A percentile compares a stretch with the other conserved stretches of the same genome.
Conservation (phyloP, 2,888 invertebrate genomes). For the Sarcophaga rosellei region DNA sequence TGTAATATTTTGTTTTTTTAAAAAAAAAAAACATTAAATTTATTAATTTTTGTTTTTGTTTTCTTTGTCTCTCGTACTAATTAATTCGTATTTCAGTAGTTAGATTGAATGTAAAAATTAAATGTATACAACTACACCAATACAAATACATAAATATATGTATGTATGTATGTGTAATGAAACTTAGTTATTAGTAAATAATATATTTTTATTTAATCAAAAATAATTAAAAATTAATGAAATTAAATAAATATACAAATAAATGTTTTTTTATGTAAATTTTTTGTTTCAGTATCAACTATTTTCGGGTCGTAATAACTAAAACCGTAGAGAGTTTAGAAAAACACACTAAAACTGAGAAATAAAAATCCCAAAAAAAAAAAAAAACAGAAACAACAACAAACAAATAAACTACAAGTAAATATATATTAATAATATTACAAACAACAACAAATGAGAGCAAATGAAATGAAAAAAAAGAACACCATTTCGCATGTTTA, state of each 20-base stretch:
- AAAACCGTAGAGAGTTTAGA: conserved; percentile 55
- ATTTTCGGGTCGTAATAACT: conserved; percentile 86
- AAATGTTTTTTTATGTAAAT: conserved; percentile 21
- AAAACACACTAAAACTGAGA: conserved; percentile 44
- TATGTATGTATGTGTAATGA: neutral
- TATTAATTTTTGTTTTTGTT: neutral
- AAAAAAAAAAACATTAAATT: neutral
- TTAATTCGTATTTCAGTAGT: conserved; percentile 63
- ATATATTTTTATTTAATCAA: too few relatives aligned
- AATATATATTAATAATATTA: neutral
- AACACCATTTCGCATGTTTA: neutral
- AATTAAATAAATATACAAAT: neutral
- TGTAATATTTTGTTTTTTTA: too few relatives aligned
- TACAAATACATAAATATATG: conserved; percentile 25
- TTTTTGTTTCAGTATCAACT: conserved; percentile 85
- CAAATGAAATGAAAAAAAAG: neutral
- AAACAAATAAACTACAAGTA: conserved; percentile 1
- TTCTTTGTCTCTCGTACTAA: neutral
- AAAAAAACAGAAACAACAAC: neutral
- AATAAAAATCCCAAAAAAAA: neutral
- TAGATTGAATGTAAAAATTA: conserved; percentile 64
- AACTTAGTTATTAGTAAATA: neutral
- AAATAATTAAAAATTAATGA: neutral
- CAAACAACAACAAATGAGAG: neutral
- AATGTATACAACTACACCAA: conserved; percentile 39